Conservation (phyloP, 2,888 invertebrate genomes). For the Archaeoteleia sp. region DNA sequence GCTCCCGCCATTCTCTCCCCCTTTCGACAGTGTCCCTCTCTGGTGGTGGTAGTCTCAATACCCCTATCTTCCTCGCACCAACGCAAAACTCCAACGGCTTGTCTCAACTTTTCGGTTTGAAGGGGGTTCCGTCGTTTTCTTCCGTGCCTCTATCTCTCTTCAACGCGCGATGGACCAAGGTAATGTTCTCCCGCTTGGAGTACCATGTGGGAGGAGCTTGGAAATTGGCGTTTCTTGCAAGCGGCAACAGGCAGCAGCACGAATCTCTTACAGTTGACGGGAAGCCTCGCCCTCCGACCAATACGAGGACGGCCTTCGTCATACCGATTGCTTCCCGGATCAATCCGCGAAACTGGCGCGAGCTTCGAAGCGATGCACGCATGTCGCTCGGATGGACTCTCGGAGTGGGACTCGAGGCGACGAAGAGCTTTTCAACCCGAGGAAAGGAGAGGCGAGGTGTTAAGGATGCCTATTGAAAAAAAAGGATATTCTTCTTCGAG, state of each 20-base stretch:
- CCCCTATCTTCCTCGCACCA: slow-evolving; percentile 3
- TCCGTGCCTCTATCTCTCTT: slow-evolving; percentile 27
- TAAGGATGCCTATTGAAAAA: slow-evolving; percentile 6
- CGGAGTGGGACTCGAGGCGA: slow-evolving; percentile 69
- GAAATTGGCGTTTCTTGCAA: slow-evolving; percentile 51
- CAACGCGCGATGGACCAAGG: slow-evolving; percentile 40
- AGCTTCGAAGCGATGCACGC: slow-evolving; percentile 46
- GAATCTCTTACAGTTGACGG: slow-evolving; percentile 51
- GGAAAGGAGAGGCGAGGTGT: slow-evolving; percentile 1
- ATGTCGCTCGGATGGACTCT: slow-evolving; percentile 62
- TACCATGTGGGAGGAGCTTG: slow-evolving; percentile 64
- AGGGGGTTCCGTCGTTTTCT: slow-evolving; percentile 21
- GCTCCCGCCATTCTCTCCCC: slow-evolving; percentile 1
- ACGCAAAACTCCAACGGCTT: slow-evolving; percentile 6
- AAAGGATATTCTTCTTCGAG: not conserved
- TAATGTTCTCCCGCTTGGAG: slow-evolving; percentile 20
- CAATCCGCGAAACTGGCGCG: slow-evolving; percentile 45
- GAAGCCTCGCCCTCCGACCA: slow-evolving; percentile 71
- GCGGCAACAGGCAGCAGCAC: slow-evolving; percentile 46
- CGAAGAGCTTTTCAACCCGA: slow-evolving; percentile 38
- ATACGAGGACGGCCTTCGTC: slow-evolving; percentile 57
- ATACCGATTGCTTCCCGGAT: slow-evolving; percentile 50
- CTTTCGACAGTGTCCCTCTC: slow-evolving; percentile 19
- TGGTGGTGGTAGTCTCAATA: not conserved
- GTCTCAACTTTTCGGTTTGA: slow-evolving; percentile 12